These are phyloP conservation scores for Pararge aegeria DNA, from an alignment of 1,140 invertebrate species.

Conservation along the genomic window DNA sequence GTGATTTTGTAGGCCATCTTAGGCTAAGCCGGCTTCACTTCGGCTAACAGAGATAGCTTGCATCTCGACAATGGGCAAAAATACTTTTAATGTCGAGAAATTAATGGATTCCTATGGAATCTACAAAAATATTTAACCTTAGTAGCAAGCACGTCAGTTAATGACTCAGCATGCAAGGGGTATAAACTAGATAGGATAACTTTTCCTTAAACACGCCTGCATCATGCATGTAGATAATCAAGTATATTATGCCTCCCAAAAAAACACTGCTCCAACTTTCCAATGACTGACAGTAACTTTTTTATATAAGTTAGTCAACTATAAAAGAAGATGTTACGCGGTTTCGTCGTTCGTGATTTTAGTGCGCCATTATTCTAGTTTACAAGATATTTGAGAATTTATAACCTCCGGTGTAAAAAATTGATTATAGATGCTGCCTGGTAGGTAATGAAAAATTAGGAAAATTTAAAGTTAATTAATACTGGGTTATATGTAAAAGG, in stretches of 20 bases:
- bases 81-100: too few species aligned
- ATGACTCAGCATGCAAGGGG: too few species aligned
- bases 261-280: not conserved
- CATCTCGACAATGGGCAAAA: too few species aligned
- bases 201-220: too few species aligned
- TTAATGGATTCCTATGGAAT: too few species aligned
- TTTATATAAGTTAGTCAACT: conserved; percentile 32
- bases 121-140: too few species aligned
- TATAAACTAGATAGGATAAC: too few species aligned
- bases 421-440: not conserved
- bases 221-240: too few species aligned
- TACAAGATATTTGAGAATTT: conserved; percentile 56
- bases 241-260: not conserved
- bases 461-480: not conserved
- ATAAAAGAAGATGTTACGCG: conserved; percentile 24
- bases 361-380: conserved; percentile 42
- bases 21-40: too few species aligned
- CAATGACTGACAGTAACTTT: conserved; percentile 26
- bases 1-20: too few species aligned
- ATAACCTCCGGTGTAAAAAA: conserved; percentile 54
- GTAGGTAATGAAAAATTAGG: not conserved
- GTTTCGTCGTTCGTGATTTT: conserved; percentile 42
- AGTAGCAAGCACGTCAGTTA: too few species aligned
- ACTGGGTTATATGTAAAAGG: not conserved
- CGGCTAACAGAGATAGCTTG: too few species aligned